Evolutionary conservation across 2,797 vertebrate species (phyloP).

Genomic region (Bradypus variegatus): DNA sequence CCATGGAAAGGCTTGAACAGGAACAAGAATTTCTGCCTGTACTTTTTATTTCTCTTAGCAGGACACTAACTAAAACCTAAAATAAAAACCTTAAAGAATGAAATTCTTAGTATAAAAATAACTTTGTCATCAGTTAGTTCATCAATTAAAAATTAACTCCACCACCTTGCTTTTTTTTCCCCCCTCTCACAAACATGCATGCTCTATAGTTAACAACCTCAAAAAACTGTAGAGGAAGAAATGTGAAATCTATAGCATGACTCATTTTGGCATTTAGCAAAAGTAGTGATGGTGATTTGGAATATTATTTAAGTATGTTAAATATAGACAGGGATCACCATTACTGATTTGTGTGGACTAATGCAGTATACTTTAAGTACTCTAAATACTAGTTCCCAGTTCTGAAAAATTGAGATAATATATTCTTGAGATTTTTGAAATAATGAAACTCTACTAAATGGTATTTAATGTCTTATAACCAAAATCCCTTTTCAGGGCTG

Average conservation of each 20-base stretch:
- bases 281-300: not conserved
- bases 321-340: not conserved
- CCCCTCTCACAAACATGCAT: not conserved
- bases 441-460: not conserved
- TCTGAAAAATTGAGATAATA: not conserved
- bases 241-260: not conserved
- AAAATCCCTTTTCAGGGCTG: not conserved
- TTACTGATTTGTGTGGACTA: not conserved
- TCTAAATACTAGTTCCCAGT: not conserved
- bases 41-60: not conserved
- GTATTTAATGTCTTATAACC: not conserved
- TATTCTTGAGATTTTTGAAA: not conserved
- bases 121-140: not conserved
- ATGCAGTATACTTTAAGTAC: not conserved
- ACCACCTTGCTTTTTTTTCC: not conserved
- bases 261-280: not conserved
- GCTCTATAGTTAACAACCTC: not conserved
- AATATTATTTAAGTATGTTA: conserved; percentile 1
- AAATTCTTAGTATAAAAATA: not conserved
- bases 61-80: not conserved
- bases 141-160: not conserved
- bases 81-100: not conserved
- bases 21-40: not conserved
- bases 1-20: not conserved
- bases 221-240: not conserved